Conservation (phyloP, 2,888 invertebrate species). For the Petrophora chlorosata region DNA sequence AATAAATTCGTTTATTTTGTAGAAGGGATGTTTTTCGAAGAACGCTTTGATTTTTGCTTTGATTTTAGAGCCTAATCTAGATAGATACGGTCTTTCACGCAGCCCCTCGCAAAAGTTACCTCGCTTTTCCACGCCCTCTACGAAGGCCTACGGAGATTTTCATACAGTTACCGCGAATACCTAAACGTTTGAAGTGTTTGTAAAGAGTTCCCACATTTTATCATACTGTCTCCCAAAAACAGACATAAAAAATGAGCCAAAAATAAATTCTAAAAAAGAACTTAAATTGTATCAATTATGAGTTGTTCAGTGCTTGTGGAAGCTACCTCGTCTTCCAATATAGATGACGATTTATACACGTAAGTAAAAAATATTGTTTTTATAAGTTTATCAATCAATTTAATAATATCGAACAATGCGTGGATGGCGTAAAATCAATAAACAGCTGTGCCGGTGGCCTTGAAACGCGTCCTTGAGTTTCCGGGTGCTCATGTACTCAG, state of each 20-base stretch:
- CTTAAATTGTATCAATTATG: conserved; percentile 46
- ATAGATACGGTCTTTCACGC: not conserved
- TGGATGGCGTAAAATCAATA: conserved; percentile 41
- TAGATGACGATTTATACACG: conserved; percentile 69
- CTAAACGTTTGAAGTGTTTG: conserved; percentile 11
- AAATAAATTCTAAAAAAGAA: not conserved
- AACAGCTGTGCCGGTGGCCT: conserved; percentile 50
- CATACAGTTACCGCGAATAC: conserved; percentile 41
- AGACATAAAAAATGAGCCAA: conserved; percentile 10
- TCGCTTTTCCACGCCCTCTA: conserved; percentile 4
- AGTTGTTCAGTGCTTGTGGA: conserved; percentile 61
- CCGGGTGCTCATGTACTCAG: conserved; percentile 7
- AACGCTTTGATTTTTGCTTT: not conserved
- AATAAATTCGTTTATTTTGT: too few relatives aligned
- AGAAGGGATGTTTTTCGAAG: not conserved
- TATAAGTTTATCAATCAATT: too few relatives aligned
- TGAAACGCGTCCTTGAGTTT: conserved; percentile 33
- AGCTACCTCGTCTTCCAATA: conserved; percentile 61
- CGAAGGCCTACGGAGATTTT: conserved; percentile 52
- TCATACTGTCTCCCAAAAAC: not conserved
- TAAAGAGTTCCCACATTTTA: not conserved
- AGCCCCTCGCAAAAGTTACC: conserved; percentile 16
- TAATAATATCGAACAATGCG: not conserved
- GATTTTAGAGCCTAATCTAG: not conserved
- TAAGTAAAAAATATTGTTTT: too few relatives aligned